Evolutionary conservation across 2,797 vertebrate species (phyloP), one percentile per base, ranked within the genome.

Genomic region (Pempheris klunzingeri): DNA sequence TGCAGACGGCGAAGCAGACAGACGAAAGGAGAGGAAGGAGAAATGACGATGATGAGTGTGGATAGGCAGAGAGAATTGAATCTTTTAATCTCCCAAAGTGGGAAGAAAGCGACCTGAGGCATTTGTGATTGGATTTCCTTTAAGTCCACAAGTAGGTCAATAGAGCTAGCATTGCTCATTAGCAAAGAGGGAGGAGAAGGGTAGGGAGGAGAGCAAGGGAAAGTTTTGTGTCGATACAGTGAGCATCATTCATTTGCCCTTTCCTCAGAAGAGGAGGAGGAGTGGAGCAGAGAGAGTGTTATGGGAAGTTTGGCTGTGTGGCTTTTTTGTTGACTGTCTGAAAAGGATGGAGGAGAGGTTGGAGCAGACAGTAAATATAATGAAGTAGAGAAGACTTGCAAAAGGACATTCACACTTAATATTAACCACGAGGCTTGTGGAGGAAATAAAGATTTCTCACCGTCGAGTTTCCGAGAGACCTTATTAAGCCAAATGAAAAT

Each of bases 41-140:
- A 86, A 89, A 92, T 89, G 88, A 90, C 81, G 85, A 90, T 90
- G 92, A 93, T 92, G 90, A 90, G 87, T 90, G 86, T 88, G 80
- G 93, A 93, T 87, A 87, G 91, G 85, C 90, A 86, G 71, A 60
- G 88, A 92, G 93, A 92, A 94, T 94, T 93, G 84, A 93, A 94
- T 95, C 91, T 93, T 95, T 94, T 94, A 93, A 94, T 95, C 94
- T 94, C 92, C 83, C 86, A 93, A 93, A 95, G 93, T 92, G 92
- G 88, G 85, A 90, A 92, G 91, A 93, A 91, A 92, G 93, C 79
- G 72, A 93, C 92, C 87, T 73, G 90, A 93, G 92, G 93, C 93
- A 92, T 91, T 92, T 92, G 92, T 94, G 93, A 95, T 94, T 94
- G 93, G 91, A 95, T 94, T 95, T 93, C 87, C 90, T 93, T 89